A percentile compares a stretch with the other conserved stretches of the same genome.
Evolutionary conservation across 2,113 vertebrate genomes (phyloP).

Genomic region (Pelecanoides urinatrix): DNA sequence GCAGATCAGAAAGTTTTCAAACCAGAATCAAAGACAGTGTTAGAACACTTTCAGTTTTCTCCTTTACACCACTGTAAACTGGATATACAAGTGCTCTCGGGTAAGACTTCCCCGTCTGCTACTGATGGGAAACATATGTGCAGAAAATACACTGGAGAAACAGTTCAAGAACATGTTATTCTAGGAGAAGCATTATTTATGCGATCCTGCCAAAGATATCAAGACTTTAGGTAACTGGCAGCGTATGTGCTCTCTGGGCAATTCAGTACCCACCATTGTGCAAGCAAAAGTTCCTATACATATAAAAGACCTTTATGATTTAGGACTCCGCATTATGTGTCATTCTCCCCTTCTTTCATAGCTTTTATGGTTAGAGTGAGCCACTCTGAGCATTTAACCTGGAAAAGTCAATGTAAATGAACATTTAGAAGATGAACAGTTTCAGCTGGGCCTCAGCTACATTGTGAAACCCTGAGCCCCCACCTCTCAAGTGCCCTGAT

Average conservation of each 20-base stretch:
- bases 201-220: background rate
- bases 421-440: background rate
- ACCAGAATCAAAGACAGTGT: background rate
- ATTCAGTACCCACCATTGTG: background rate
- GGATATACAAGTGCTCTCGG: background rate
- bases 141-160: background rate
- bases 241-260: background rate
- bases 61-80: background rate
- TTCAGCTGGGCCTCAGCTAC: background rate
- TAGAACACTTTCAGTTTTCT: background rate
- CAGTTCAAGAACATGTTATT: slow-evolving; percentile 39
- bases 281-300: background rate
- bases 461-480: background rate
- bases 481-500: background rate
- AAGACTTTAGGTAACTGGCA: background rate
- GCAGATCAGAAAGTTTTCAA: background rate
- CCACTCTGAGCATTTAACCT: background rate
- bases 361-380: background rate
- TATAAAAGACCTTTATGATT: background rate
- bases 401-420: background rate
- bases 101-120: background rate
- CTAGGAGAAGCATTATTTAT: background rate
- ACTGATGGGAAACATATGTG: slow-evolving; percentile 29
- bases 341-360: background rate
- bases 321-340: background rate